These are phyloP conservation scores for Polylopha cassiicola DNA, from an alignment of 2,888 invertebrate species.

Conservation along the genomic window DNA sequence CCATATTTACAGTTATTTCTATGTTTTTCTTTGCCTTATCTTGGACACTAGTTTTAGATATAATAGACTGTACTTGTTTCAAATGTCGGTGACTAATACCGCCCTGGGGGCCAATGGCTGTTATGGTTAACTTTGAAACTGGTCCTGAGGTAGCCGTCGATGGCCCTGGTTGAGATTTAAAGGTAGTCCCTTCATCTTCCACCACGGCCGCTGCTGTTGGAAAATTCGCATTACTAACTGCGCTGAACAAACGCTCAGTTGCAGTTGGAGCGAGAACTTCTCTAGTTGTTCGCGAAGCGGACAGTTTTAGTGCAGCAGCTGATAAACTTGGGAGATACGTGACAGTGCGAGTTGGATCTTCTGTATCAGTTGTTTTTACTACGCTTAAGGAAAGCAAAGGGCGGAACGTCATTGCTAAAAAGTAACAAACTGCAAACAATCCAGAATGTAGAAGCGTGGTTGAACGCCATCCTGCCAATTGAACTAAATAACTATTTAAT, in stretches of 20 bases:
- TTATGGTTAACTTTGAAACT: constrained; percentile 49
- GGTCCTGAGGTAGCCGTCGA: constrained; percentile 34
- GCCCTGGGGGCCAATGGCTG: constrained; percentile 46
- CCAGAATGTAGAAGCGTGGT: constrained; percentile 57
- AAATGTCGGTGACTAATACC: constrained; percentile 52
- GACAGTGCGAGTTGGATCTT: constrained; percentile 56
- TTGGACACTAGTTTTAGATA: constrained; percentile 44
- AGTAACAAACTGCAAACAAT: constrained; percentile 51
- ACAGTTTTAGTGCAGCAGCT: constrained; percentile 31
- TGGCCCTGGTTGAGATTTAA: constrained; percentile 40
- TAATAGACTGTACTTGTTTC: constrained; percentile 56
- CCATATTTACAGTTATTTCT: constrained; percentile 37
- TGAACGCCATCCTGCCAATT: constrained; percentile 56
- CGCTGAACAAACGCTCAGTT: constrained; percentile 44
- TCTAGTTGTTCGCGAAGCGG: constrained; percentile 33
- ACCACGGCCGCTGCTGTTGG: constrained; percentile 58
- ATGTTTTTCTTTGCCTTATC: constrained; percentile 37
- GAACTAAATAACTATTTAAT: constrained; percentile 47
- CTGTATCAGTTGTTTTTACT: constrained; percentile 37
- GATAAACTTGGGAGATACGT: constrained; percentile 62
- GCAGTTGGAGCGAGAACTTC: constrained; percentile 35
- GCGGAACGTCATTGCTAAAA: constrained; percentile 54
- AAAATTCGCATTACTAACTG: constrained; percentile 46
- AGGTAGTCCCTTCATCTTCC: constrained; percentile 31
- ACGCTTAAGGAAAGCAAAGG: constrained; percentile 59